phyloP scores from a whole-genome alignment of 2,113 vertebrate genomes.

The Neogale vison region DNA sequence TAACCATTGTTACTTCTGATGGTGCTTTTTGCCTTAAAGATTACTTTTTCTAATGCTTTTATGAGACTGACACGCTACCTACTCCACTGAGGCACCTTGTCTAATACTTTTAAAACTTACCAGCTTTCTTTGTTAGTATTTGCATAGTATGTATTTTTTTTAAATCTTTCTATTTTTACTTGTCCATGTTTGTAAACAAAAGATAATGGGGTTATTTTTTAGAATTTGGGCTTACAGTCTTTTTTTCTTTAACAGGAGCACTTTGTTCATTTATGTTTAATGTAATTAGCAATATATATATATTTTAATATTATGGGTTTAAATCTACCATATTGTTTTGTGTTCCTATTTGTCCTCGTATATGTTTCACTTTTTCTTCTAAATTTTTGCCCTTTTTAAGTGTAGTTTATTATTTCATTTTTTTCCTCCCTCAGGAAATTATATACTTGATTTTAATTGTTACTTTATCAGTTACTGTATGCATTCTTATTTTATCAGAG shows the following conservation, averaged over 20 bases:
- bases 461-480: neutral
- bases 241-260: neutral
- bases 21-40: neutral
- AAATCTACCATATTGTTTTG: neutral
- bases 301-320: neutral
- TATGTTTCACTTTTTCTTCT: neutral
- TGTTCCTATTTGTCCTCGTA: neutral
- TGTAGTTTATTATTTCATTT: neutral
- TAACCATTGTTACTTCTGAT: slow-evolving; percentile 1
- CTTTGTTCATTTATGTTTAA: neutral
- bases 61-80: too few relatives aligned
- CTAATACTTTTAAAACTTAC: neutral
- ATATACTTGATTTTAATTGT: neutral
- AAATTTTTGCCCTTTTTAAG: neutral
- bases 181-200: neutral
- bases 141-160: neutral
- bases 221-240: neutral
- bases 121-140: neutral
- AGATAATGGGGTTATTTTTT: neutral
- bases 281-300: neutral
- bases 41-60: neutral
- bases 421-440: neutral
- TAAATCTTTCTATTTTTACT: neutral
- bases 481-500: neutral
- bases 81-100: neutral